Conservation (phyloP, 2,797 vertebrate genomes). For the Gouania willdenowi region DNA sequence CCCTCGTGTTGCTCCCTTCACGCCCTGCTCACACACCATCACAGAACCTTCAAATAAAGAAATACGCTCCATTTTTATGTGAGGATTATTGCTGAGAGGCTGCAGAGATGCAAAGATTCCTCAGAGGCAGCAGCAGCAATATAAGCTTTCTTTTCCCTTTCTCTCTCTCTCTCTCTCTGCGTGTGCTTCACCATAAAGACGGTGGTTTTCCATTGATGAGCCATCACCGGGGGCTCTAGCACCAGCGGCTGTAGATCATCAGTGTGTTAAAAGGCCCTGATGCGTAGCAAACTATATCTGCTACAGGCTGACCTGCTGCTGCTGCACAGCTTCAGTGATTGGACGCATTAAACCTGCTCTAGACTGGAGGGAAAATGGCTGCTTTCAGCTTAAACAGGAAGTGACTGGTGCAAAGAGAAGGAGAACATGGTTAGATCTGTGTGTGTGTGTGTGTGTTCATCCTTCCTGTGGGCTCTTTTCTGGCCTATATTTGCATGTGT, state of each 20-base stretch:
- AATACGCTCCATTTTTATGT: constrained; percentile 43
- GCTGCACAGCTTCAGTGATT: constrained; percentile 75
- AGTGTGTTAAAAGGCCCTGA: constrained; percentile 76
- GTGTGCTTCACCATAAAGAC: constrained; percentile 56
- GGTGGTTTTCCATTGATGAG: constrained; percentile 72
- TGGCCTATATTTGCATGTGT: background rate
- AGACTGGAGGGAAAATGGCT: constrained; percentile 72
- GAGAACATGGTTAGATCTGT: constrained; percentile 45
- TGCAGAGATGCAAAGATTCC: constrained; percentile 59
- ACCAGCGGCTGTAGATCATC: constrained; percentile 71
- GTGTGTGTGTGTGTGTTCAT: background rate
- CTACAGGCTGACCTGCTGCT: too few relatives aligned
- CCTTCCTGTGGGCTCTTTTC: too few relatives aligned
- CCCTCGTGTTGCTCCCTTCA: constrained; percentile 17
- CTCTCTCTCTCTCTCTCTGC: too few relatives aligned
- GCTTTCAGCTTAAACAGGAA: constrained; percentile 67
- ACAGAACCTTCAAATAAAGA: constrained; percentile 51
- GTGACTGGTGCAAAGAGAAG: constrained; percentile 65
- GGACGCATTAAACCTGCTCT: constrained; percentile 80
- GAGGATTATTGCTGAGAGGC: constrained; percentile 50
- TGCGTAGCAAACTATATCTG: constrained; percentile 74
- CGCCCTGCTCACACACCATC: constrained; percentile 20
- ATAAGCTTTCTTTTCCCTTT: too few relatives aligned
- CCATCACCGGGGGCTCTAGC: constrained; percentile 55
- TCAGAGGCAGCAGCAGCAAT: constrained; percentile 20